Conservation (phyloP, 1,140 invertebrate genomes). For the Acromyrmex heyeri region DNA sequence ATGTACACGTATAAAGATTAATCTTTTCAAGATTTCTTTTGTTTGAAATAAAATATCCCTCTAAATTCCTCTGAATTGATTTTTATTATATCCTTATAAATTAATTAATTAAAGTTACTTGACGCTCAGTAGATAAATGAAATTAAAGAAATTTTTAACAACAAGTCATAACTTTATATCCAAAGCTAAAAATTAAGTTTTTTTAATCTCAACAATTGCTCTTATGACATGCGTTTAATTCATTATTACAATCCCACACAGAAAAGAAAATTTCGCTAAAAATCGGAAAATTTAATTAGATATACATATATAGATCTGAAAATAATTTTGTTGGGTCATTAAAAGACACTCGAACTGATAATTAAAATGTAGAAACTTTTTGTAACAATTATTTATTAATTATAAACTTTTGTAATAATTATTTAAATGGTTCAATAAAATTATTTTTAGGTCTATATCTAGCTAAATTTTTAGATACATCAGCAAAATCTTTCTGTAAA, state of each 20-base stretch:
- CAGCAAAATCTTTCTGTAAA: too few relatives aligned
- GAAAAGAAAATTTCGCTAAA: too few relatives aligned
- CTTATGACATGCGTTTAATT: neutral
- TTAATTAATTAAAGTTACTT: slow-evolving; percentile 34
- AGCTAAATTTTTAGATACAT: too few relatives aligned
- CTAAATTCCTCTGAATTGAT: neutral
- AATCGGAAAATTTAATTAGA: too few relatives aligned
- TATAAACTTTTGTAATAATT: too few relatives aligned
- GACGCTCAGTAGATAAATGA: neutral
- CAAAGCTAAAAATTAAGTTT: slow-evolving; percentile 17
- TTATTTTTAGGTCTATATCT: too few relatives aligned
- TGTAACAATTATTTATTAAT: too few relatives aligned
- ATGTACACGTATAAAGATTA: neutral
- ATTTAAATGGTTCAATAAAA: too few relatives aligned
- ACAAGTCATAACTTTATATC: neutral
- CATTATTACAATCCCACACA: neutral
- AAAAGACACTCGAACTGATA: too few relatives aligned
- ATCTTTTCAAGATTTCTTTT: neutral
- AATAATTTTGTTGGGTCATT: too few relatives aligned
- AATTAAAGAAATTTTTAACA: slow-evolving; percentile 18
- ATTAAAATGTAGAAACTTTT: too few relatives aligned
- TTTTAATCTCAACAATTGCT: slow-evolving; percentile 12
- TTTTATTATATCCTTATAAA: slow-evolving; percentile 21
- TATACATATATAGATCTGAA: too few relatives aligned
- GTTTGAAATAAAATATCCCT: slow-evolving; percentile 32